Percentiles rank a stretch among this genome's conserved stretches.
These are phyloP conservation scores for Calycopis cecrops DNA, from an alignment of 1,140 invertebrate genomes.

Conservation along the genomic window DNA sequence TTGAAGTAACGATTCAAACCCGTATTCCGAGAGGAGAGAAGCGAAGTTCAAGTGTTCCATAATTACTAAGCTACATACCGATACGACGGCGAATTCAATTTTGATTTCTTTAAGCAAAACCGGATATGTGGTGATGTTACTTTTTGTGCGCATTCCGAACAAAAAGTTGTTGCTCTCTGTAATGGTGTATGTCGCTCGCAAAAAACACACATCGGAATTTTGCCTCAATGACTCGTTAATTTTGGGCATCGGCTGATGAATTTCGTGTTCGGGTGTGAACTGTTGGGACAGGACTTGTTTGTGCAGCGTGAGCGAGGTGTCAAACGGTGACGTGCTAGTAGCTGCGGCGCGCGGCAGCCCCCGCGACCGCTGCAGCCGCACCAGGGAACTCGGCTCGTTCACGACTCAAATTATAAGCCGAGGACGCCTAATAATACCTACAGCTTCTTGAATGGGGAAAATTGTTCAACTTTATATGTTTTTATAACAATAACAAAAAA, in stretches of 20 bases:
- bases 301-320: constrained; percentile 5
- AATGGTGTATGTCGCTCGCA: constrained; percentile 54
- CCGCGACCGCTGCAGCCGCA: too few species aligned
- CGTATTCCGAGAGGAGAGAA: constrained; percentile 1
- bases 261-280: constrained; percentile 47
- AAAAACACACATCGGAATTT: constrained; percentile 55
- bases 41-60: constrained; percentile 10
- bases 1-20: constrained; percentile 11
- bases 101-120: constrained; percentile 44
- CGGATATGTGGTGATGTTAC: constrained; percentile 52
- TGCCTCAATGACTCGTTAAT: constrained; percentile 62
- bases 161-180: constrained; percentile 57
- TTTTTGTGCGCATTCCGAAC: constrained; percentile 67
- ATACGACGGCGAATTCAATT: constrained; percentile 28
- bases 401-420: too few species aligned
- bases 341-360: too few species aligned
- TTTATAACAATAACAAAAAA: too few species aligned
- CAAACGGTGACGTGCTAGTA: background rate
- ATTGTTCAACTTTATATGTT: too few species aligned
- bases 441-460: too few species aligned
- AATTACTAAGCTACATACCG: constrained; percentile 10
- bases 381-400: too few species aligned
- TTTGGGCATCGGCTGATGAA: constrained; percentile 52
- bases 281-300: constrained; percentile 12
- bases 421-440: too few species aligned